Evolutionary conservation across 2,113 vertebrate species (phyloP), one percentile per base, ranked within the genome.

Genomic region (Chloropsis hardwickii): DNA sequence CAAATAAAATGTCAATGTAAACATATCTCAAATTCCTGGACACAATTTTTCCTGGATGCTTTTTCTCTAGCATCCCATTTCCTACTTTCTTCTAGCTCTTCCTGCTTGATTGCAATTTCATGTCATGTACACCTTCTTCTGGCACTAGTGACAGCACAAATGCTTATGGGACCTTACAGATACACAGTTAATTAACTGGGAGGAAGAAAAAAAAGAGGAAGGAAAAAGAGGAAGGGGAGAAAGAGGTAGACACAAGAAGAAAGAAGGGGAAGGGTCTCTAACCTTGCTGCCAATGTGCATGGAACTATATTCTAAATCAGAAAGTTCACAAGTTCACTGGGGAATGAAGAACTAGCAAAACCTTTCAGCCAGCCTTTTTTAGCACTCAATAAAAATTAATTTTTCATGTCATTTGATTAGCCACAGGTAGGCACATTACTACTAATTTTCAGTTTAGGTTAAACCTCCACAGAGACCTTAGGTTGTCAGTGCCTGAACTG

Each of bases 351-450:
- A 85, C 85, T 61, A 89, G 58, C 14, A 76, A 97, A 97, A 80
- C 37, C 70, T 93, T 93, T 94, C 82, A 93, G 39, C 45, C 71
- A 92, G 11, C 18, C 33, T 92, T 81, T 94, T 86, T 73, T 93
- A 88, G 28, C 92, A 94, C 88, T 92, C 76, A 92, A 95, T 93
- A 95, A 97, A 95, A 76, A 80, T 88, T 92, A 88, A 69, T 82
- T 96, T 95, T 95, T 93, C 74, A 58, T 90, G 76, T 86, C 62
- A 77, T 94, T 93, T 90, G 62, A 77, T 82, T 93, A 94, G 79
- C 62, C 54, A 92, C 71, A 93, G 79, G 85, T 94, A 95, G 90
- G 79, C 35, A 92, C 33, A 66, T 92, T 86, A 50, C n/a, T 80
- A 54, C 37, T 93, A 88, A 90, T 94, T 95, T 92, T 95, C 90